Conservation (phyloP, 35 echinoderm and acorn worm genomes). For the Anneissia japonica region DNA sequence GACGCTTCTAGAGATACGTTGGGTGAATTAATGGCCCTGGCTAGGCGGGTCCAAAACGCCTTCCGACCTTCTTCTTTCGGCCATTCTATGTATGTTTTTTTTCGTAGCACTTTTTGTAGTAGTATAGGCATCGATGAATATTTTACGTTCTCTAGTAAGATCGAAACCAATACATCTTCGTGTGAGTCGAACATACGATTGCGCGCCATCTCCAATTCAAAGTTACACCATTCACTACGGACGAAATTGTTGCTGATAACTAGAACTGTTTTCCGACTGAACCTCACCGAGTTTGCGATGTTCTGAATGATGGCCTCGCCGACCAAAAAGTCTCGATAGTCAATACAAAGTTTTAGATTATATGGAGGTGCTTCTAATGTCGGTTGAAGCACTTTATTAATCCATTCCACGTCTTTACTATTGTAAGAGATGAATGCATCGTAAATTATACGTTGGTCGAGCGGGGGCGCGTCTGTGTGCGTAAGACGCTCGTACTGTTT, state of each 20-base stretch:
- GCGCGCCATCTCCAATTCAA: constrained; percentile 13
- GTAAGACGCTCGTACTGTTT: not conserved
- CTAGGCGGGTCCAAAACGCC: not conserved
- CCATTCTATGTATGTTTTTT: constrained; percentile 20
- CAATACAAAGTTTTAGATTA: constrained; percentile 3
- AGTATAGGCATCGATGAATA: not conserved
- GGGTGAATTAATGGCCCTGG: not conserved
- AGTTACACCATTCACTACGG: constrained; percentile 13
- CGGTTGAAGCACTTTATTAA: not conserved
- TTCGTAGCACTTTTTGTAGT: not conserved
- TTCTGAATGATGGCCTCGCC: not conserved
- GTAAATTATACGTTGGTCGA: not conserved
- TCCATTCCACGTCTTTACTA: constrained; percentile 1
- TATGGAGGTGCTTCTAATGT: not conserved
- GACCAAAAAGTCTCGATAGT: not conserved
- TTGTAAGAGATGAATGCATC: constrained; percentile 7
- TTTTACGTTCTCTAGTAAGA: not conserved
- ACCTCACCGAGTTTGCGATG: not conserved
- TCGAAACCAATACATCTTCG: not conserved
- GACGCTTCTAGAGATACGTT: not conserved
- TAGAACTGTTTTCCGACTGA: not conserved
- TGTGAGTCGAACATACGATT: not conserved
- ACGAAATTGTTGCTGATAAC: not conserved
- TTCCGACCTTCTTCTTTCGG: not conserved
- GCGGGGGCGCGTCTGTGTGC: not conserved